Conservation (phyloP, 2,797 vertebrate species). For the Pangasius krempfi region DNA sequence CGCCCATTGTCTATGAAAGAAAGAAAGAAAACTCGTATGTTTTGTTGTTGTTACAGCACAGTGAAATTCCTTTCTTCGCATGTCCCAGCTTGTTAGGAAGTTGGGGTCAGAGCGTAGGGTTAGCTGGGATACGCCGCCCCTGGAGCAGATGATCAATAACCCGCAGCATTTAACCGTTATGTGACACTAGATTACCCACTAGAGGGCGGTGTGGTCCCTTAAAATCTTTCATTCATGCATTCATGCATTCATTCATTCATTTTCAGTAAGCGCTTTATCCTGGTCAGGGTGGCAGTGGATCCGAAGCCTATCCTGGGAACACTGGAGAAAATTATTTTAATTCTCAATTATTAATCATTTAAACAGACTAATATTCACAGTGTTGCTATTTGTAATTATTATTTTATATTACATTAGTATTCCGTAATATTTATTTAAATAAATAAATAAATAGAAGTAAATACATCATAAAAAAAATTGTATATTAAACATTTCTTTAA, state of each 20-base stretch:
- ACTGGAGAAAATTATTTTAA: not conserved
- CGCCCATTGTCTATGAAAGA: not conserved
- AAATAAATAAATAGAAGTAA: not conserved
- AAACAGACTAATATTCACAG: not conserved
- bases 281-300: not conserved
- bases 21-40: not conserved
- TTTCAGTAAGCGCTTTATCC: not conserved
- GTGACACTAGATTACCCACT: slow-evolving; percentile 9
- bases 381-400: not conserved
- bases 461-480: not conserved
- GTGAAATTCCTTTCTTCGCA: not conserved
- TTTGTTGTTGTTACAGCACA: not conserved
- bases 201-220: slow-evolving; percentile 34
- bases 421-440: not conserved
- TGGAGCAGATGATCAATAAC: not conserved
- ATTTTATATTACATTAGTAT: not conserved
- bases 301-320: not conserved
- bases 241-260: not conserved
- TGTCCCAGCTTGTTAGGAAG: not conserved
- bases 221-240: not conserved
- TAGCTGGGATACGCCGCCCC: not conserved
- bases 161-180: not conserved
- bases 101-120: not conserved
- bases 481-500: not conserved
- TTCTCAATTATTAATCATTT: not conserved